phyloP scores from a whole-genome alignment of 2,888 invertebrate genomes.

The Dryomyza anilis region DNA sequence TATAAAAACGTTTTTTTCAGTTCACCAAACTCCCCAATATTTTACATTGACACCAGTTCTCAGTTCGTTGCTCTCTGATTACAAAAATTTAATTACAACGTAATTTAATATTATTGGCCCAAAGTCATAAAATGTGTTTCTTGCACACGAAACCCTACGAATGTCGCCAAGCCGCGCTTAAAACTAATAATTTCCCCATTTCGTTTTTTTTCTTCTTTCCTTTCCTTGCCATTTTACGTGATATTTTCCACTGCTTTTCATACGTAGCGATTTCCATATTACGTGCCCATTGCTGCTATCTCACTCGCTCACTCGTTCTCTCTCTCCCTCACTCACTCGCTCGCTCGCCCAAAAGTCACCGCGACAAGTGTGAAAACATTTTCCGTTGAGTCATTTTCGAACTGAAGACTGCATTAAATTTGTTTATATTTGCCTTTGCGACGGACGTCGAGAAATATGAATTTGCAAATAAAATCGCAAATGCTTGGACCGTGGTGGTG shows the following conservation, averaged over 20 bases:
- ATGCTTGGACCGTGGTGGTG: background rate
- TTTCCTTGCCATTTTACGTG: conserved; percentile 14
- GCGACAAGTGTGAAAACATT: too few relatives aligned
- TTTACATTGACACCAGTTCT: too few relatives aligned
- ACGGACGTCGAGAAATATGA: conserved; percentile 10
- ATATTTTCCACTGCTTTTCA: conserved; percentile 8
- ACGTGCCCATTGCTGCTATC: background rate
- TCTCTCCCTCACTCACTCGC: background rate
- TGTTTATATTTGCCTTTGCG: conserved; percentile 12
- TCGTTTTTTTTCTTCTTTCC: background rate
- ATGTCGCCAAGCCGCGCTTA: conserved; percentile 18
- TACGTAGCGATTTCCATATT: background rate
- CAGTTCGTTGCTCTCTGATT: too few relatives aligned
- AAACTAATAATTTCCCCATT: background rate
- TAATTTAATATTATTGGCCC: conserved; percentile 16
- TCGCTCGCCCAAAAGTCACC: too few relatives aligned
- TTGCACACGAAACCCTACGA: conserved; percentile 13
- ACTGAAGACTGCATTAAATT: conserved; percentile 22
- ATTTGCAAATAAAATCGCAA: conserved; percentile 3
- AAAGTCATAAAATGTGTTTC: conserved; percentile 10
- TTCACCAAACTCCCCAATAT: too few relatives aligned
- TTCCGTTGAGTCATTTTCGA: background rate
- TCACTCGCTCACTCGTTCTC: background rate
- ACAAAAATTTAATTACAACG: conserved; percentile 18
- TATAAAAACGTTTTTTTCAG: too few relatives aligned